phyloP scores from a whole-genome alignment of 1,140 invertebrate species.

The Ips nitidus region DNA sequence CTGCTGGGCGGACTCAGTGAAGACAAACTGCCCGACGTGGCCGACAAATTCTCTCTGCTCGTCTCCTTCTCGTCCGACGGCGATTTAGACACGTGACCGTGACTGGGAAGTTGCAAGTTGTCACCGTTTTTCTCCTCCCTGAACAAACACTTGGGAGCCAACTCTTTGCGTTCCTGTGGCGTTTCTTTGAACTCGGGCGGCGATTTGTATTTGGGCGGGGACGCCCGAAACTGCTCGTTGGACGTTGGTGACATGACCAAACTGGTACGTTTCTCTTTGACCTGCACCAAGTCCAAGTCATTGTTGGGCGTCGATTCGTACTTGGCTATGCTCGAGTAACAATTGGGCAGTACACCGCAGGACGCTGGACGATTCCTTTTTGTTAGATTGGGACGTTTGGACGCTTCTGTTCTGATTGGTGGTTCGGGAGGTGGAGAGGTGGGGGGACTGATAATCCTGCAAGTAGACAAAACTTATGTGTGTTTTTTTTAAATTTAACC shows the following conservation, averaged over 20 bases:
- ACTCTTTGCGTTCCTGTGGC: constrained; percentile 15
- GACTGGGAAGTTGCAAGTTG: constrained; percentile 18
- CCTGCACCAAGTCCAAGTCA: too few relatives aligned
- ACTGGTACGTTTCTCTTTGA: constrained; percentile 18
- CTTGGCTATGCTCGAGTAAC: constrained; percentile 44
- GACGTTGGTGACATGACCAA: constrained; percentile 16
- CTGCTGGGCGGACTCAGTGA: constrained; percentile 54
- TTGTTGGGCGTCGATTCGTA: constrained; percentile 41
- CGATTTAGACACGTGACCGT: constrained; percentile 41
- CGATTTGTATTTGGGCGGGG: constrained; percentile 26
- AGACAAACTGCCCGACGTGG: constrained; percentile 53
- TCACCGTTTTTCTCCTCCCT: constrained; percentile 28
- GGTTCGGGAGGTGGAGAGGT: constrained; percentile 57
- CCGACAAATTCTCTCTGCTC: constrained; percentile 48
- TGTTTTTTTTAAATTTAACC: too few relatives aligned
- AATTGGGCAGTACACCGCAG: constrained; percentile 46
- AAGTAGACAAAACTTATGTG: too few relatives aligned
- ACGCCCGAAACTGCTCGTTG: constrained; percentile 18
- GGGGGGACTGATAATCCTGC: constrained; percentile 54
- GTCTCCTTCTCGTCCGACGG: constrained; percentile 46
- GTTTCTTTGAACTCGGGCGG: constrained; percentile 14
- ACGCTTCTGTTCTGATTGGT: constrained; percentile 51
- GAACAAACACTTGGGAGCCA: constrained; percentile 30
- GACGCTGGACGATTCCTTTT: constrained; percentile 47
- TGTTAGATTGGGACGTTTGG: constrained; percentile 46